Percentiles rank a stretch among this genome's conserved stretches.
Conservation (phyloP, 2,113 vertebrate species). For the Otis tarda region DNA sequence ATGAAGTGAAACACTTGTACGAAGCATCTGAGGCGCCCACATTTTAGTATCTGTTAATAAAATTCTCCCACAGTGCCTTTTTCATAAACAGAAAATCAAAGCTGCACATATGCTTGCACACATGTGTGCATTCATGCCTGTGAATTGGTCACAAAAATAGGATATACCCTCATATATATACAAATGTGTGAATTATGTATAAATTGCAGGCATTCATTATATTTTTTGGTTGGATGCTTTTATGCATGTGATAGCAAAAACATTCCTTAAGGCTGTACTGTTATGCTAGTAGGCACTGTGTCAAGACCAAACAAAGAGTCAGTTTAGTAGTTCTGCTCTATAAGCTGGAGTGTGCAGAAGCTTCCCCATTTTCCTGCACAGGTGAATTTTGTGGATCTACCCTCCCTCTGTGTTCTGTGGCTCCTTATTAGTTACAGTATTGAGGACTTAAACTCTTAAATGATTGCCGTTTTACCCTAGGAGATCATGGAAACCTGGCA, state of each 20-base stretch:
- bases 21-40: background rate
- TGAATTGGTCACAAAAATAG: conserved; percentile 5
- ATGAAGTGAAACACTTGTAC: background rate
- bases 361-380: conserved; percentile 23
- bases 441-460: background rate
- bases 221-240: conserved; percentile 45
- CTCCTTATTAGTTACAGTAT: background rate
- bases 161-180: background rate
- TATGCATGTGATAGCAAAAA: conserved; percentile 52
- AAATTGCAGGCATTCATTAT: conserved; percentile 21
- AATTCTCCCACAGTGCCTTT: conserved; percentile 4
- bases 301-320: conserved; percentile 59
- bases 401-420: background rate
- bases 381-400: conserved; percentile 46
- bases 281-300: conserved; percentile 35
- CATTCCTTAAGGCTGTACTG: conserved; percentile 38
- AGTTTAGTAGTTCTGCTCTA: conserved; percentile 21
- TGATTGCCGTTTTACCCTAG: conserved; percentile 3
- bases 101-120: background rate
- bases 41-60: background rate
- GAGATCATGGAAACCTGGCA: conserved; percentile 55
- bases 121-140: background rate
- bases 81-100: conserved; percentile 33
- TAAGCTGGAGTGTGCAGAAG: background rate
- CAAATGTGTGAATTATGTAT: background rate